Evolutionary conservation across 2,888 invertebrate genomes (phyloP), one percentile per base, ranked within the genome.

Genomic region (Meloe dianella): DNA sequence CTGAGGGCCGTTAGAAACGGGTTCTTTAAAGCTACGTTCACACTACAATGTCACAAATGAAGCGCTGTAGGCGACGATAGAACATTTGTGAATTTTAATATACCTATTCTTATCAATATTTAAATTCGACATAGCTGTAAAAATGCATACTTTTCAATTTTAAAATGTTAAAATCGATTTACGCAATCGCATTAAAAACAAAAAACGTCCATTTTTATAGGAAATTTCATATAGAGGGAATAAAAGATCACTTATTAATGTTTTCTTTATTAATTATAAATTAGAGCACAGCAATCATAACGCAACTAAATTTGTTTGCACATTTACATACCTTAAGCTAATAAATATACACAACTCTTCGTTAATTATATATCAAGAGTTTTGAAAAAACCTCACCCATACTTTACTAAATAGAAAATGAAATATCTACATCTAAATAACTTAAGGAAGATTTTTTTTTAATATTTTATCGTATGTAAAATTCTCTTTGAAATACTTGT

Each of bases 341-440:
- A 68, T 67, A 72, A 76, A 76, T 75, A 75, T 76, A 76, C 75
- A 75, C 73, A 72, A 71, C 67, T 70, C 69, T 58, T 73, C 66
- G 24, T 59, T 47, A 14, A 41, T 20, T 35, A 58, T 24, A 27
- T 60, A 35, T n/a, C 60, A 60, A 24, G 38, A 38, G 14, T n/a
- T 60, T 12, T 6, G 17, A 7, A 38, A 35, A 60, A 41, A 27
- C 32, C 38, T 24, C 12, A 17, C 41, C 60, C 60, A 30, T 41
- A n/a, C 10, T 3, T 58, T 17, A 41, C 17, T 22, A 47, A 24
- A 57, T 6, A 62, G 14, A 27, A 51, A 20, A 75, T 74, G 74
- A 72, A 73, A 72, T 72, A 71, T 71, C 69, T 75, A 74, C 67
- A 68, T 59, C 70, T 71, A 69, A 70, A 70, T 67, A 70, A 73